Conservation (phyloP, 2,113 vertebrate species). For the Prietella phreatophila region DNA sequence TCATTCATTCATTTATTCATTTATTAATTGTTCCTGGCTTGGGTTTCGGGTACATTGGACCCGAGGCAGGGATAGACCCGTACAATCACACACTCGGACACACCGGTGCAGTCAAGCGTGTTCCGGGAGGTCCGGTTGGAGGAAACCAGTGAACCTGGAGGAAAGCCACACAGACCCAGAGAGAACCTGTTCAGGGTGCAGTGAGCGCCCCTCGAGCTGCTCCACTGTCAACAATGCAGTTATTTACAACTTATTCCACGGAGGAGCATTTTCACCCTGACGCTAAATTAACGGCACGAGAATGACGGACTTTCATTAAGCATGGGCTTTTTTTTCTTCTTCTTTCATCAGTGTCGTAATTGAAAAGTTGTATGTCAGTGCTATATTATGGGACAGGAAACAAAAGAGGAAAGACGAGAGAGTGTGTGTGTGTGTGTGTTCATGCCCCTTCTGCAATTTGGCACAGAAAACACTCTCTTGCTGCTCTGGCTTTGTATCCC, state of each 20-base stretch:
- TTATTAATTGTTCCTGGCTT: background rate
- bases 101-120: background rate
- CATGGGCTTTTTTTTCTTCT: background rate
- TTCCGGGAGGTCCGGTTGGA: background rate
- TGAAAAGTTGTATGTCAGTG: background rate
- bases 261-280: background rate
- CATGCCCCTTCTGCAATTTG: slow-evolving; percentile 39
- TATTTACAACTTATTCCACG: background rate
- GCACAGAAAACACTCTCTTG: slow-evolving; percentile 25
- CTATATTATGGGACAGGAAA: background rate
- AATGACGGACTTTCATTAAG: background rate
- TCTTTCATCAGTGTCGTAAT: background rate
- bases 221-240: background rate
- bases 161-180: background rate
- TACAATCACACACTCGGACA: background rate
- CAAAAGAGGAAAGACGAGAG: background rate
- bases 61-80: background rate
- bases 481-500: slow-evolving; percentile 6
- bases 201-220: background rate
- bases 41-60: background rate
- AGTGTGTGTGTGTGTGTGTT: background rate
- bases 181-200: background rate
- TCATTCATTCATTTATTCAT: background rate
- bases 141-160: background rate
- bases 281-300: background rate